A percentile compares a stretch with the other conserved stretches of the same genome.
phyloP scores from a whole-genome alignment of 2,888 invertebrate species.

The Platerodrilus igneus region DNA sequence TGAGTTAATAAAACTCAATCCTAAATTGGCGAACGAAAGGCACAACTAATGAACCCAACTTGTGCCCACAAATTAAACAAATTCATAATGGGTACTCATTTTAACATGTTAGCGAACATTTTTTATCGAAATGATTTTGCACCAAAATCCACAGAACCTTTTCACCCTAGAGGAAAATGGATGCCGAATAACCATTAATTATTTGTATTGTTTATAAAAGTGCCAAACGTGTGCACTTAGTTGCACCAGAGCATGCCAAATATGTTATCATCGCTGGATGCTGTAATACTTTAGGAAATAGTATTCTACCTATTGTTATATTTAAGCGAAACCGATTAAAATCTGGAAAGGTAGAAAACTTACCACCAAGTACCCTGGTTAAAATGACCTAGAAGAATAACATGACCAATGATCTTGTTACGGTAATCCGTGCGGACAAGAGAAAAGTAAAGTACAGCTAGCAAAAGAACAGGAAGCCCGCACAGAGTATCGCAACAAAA shows the following conservation, averaged over 20 bases:
- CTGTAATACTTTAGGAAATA: neutral
- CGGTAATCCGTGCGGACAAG: too few species aligned
- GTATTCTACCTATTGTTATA: conserved; percentile 3
- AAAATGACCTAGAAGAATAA: conserved; percentile 6
- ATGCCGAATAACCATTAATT: conserved; percentile 28
- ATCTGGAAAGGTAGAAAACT: neutral
- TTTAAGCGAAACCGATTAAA: conserved; percentile 1
- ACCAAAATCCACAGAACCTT: conserved; percentile 25
- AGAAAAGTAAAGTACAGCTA: too few species aligned
- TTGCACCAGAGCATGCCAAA: conserved; percentile 10
- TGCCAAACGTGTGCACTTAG: conserved; percentile 28
- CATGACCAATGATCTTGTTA: conserved; percentile 33
- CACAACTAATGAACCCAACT: conserved; percentile 32
- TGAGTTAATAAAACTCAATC: too few species aligned
- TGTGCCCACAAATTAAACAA: conserved; percentile 30
- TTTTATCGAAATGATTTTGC: conserved; percentile 23
- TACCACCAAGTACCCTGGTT: neutral
- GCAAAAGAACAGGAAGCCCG: too few species aligned
- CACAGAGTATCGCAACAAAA: too few species aligned
- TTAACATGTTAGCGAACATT: conserved; percentile 1
- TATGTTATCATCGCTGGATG: conserved; percentile 5
- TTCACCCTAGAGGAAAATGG: conserved; percentile 33
- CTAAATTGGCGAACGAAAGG: too few species aligned
- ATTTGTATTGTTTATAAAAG: conserved; percentile 29
- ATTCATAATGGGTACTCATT: conserved; percentile 5